A percentile compares a stretch with the other conserved stretches of the same genome.
phyloP scores from a whole-genome alignment of 2,888 invertebrate genomes.

The Drosophila niveifrons region DNA sequence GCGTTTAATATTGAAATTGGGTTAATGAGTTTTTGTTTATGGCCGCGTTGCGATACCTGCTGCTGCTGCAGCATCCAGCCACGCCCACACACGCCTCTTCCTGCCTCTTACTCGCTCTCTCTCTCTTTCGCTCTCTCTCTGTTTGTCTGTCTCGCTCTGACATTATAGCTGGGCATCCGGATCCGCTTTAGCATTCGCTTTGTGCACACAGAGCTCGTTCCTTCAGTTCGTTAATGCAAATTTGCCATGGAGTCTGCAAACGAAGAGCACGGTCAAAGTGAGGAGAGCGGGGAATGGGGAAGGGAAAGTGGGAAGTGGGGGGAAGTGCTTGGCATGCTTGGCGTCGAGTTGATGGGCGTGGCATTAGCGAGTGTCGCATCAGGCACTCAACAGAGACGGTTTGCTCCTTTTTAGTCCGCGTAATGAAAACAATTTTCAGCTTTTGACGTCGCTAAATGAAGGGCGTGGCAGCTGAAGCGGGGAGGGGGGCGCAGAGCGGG shows the following conservation, averaged over 20 bases:
- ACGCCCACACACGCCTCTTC: conserved; percentile 20
- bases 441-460: conserved; percentile 30
- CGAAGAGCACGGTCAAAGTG: no score
- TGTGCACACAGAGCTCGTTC: conserved; percentile 29
- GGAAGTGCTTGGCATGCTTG: neutral
- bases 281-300: no score
- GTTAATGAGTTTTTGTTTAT: conserved; percentile 77
- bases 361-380: conserved; percentile 28
- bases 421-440: conserved; percentile 65
- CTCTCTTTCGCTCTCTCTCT: neutral
- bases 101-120: neutral
- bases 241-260: conserved; percentile 33
- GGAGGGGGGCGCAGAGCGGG: neutral
- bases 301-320: neutral
- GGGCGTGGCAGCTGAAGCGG: neutral
- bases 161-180: conserved; percentile 14
- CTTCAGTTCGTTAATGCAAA: conserved; percentile 59
- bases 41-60: conserved; percentile 45
- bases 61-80: conserved; percentile 12
- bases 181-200: conserved; percentile 51
- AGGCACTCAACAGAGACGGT: conserved; percentile 17
- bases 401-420: conserved; percentile 30
- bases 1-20: conserved; percentile 74
- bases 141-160: neutral
- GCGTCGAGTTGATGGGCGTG: conserved; percentile 21